Base-by-base conservation (phyloP, 2,888 invertebrate genomes). In the Dinocampus coccinellae region DNA sequence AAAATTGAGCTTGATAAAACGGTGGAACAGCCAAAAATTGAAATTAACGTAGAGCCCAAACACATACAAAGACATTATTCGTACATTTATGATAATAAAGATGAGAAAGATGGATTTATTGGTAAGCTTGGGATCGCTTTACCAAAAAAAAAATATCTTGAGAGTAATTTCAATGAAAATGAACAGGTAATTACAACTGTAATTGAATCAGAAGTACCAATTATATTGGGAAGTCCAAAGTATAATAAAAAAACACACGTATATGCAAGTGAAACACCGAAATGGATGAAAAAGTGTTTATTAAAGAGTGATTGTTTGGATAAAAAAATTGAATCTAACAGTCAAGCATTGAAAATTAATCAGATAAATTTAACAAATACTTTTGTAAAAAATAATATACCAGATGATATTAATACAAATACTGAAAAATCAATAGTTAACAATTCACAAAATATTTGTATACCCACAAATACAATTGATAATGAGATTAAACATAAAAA, bases 131-230 rank as follows among this genome's bases (percentile, higher is more conserved):
- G 78, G 65, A 78, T 84, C 9, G 77, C 79, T 3, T 62, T 83
- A 53, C 83, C 82, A 2, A 80, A 80, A 58, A 85, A 85, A 60
- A 85, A 85, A 58, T 85, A 82, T 58, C 71, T 85, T 1, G 86
- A 86, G 65, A 86, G 86, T 39, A 85, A 85, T 67, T 85, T 86
- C 36, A 85, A 86, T 36, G 83, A 85, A 65, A 83, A 86, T 69
- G 86, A 86, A 63, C 83, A 82, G 34, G 85, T 86, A 6, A 85
- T 85, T 34, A 86, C 86, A 3, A 86, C 86, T 0, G 86, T 86
- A 0, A 84, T 86, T 22, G 86, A 86, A 60, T 84, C 84, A 1
- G 86, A 86, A 26, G 75, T 84, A 26, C 86, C 85, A 0, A 79
- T 85, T 72, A 80, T 85, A 26, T 70, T 81, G n/a, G 78, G 79